A percentile compares a stretch with the other conserved stretches of the same genome.
Evolutionary conservation across 2,797 vertebrate species (phyloP).

Genomic region (Ispidina lecontei): DNA sequence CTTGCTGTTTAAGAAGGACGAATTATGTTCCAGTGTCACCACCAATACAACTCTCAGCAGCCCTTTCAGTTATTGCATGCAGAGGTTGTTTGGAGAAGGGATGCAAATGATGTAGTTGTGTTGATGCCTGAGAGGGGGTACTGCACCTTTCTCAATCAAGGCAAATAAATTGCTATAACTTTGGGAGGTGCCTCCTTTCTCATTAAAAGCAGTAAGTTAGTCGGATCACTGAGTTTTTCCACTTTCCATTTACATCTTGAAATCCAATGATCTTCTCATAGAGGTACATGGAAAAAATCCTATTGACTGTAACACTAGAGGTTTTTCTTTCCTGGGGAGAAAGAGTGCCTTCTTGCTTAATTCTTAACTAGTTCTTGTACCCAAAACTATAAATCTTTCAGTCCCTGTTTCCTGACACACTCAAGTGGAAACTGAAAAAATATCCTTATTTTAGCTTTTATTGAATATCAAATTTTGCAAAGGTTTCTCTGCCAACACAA

Average conservation of each 20-base stretch:
- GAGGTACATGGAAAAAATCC: conserved; percentile 13
- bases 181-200: neutral
- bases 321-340: conserved; percentile 2
- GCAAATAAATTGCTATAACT: neutral
- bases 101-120: neutral
- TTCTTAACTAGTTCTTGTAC: conserved; percentile 42
- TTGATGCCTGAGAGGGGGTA: neutral
- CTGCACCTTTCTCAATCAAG: neutral
- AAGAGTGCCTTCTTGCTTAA: conserved; percentile 31
- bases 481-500: conserved; percentile 55
- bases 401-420: conserved; percentile 34
- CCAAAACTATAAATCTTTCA: conserved; percentile 52
- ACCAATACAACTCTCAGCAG: neutral
- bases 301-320: neutral
- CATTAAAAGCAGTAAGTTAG: neutral
- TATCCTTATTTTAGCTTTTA: conserved; percentile 56
- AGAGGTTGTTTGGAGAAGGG: neutral
- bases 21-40: neutral
- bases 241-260: conserved; percentile 22
- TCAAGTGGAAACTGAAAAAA: conserved; percentile 56
- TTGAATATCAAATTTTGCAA: conserved; percentile 45
- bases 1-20: neutral
- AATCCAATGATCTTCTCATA: conserved; percentile 36
- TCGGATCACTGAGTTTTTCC: neutral
- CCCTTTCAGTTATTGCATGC: neutral